phyloP scores from a whole-genome alignment of 2,888 invertebrate genomes.

The Phortica magna region DNA sequence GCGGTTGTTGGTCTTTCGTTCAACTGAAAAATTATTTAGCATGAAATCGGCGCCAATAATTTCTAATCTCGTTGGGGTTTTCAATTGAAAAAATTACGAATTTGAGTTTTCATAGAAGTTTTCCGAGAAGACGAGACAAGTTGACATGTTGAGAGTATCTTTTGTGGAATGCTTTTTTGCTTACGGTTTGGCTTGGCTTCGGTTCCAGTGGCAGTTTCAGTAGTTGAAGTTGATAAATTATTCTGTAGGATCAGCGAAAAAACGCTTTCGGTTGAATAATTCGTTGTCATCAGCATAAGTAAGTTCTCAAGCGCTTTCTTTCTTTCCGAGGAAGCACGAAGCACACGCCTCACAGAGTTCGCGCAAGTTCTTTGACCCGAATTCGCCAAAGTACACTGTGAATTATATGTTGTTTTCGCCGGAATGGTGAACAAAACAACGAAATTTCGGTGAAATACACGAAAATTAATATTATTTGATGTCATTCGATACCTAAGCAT shows the following conservation, averaged over 20 bases:
- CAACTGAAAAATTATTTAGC: not conserved
- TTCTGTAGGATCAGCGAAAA: constrained; percentile 25
- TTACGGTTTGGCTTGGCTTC: not conserved
- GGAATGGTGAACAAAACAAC: too few relatives aligned
- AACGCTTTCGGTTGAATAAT: not conserved
- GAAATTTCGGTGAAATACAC: too few relatives aligned
- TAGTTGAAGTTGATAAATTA: not conserved
- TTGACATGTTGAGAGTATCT: not conserved
- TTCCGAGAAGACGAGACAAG: constrained; percentile 12
- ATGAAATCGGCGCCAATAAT: not conserved
- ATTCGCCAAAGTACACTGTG: constrained; percentile 23
- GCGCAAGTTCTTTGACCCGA: constrained; percentile 25
- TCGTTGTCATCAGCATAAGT: constrained; percentile 15
- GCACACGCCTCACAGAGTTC: constrained; percentile 5
- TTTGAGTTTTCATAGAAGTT: not conserved
- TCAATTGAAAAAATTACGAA: constrained; percentile 2
- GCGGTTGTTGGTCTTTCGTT: constrained; percentile 13
- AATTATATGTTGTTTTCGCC: not conserved
- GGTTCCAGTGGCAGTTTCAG: not conserved
- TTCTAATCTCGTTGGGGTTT: not conserved
- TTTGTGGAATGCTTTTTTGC: not conserved
- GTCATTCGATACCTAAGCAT: too few relatives aligned
- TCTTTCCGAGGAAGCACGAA: constrained; percentile 23
- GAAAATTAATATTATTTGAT: too few relatives aligned
- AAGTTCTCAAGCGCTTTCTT: constrained; percentile 23